These are phyloP conservation scores for Poecilia wingei DNA, from an alignment of 2,797 vertebrate species.

Conservation along the genomic window DNA sequence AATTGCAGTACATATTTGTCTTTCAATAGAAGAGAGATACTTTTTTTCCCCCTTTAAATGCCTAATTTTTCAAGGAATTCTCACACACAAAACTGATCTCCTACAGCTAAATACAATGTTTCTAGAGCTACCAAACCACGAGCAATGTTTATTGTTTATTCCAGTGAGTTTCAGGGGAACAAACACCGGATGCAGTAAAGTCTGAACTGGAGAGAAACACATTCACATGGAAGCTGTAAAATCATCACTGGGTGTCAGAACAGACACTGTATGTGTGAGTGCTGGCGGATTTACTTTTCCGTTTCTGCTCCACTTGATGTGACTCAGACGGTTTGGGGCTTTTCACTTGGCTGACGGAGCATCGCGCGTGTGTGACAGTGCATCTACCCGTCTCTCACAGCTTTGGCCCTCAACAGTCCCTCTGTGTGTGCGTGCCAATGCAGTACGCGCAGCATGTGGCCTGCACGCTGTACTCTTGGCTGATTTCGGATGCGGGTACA, in stretches of 20 bases:
- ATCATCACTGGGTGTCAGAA: constrained; percentile 40
- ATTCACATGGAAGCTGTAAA: constrained; percentile 14
- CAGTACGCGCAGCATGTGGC: constrained; percentile 64
- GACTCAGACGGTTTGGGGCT: constrained; percentile 60
- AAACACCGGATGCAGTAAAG: not conserved
- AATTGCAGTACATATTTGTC: not conserved
- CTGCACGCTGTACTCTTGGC: constrained; percentile 61
- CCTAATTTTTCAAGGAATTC: not conserved
- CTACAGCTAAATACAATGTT: not conserved
- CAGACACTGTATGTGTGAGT: constrained; percentile 11
- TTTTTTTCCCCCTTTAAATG: not conserved
- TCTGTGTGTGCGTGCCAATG: constrained; percentile 40
- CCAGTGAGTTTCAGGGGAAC: not conserved
- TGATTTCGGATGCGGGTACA: constrained; percentile 23
- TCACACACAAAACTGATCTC: not conserved
- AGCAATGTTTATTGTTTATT: not conserved
- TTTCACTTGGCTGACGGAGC: constrained; percentile 62
- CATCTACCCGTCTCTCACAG: constrained; percentile 28
- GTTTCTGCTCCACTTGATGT: constrained; percentile 50
- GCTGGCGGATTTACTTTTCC: constrained; percentile 37
- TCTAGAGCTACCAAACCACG: not conserved
- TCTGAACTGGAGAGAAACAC: constrained; percentile 5
- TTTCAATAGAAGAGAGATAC: not conserved
- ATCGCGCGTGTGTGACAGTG: constrained; percentile 25
- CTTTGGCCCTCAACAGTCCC: constrained; percentile 40